phyloP scores from a whole-genome alignment of 2,113 vertebrate genomes.

The Cavia porcellus region DNA sequence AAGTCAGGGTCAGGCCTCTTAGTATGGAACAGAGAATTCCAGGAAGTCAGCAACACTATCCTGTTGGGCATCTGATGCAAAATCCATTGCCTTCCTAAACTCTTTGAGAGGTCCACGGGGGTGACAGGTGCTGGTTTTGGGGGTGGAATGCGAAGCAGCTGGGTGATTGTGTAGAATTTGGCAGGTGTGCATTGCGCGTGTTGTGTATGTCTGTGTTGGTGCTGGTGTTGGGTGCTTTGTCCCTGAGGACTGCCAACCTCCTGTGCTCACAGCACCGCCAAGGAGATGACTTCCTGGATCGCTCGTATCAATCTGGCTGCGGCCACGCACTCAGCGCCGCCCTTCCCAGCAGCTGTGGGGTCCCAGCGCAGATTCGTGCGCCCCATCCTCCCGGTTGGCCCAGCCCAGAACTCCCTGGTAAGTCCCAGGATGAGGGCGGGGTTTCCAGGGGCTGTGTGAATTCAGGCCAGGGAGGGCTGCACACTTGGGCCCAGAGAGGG shows the following conservation, averaged over 20 bases:
- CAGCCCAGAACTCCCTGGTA: constrained; percentile 90
- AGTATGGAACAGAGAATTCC: not conserved
- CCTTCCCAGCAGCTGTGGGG: constrained; percentile 94
- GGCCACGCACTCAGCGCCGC: constrained; percentile 93
- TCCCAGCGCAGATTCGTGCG: constrained; percentile 93
- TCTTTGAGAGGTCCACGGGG: not conserved
- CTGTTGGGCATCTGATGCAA: not conserved
- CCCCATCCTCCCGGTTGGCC: constrained; percentile 91
- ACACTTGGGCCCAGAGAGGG: not conserved
- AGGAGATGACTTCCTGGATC: constrained; percentile 96
- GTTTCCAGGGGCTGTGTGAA: too few species aligned
- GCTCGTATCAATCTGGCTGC: constrained; percentile 93
- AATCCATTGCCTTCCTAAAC: not conserved
- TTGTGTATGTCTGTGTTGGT: not conserved
- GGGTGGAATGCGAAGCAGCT: not conserved
- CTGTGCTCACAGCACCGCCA: constrained; percentile 86
- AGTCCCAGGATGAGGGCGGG: not conserved
- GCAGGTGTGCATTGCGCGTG: not conserved
- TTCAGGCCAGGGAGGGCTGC: rapidly evolving
- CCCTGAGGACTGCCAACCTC: not conserved
- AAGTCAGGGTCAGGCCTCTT: not conserved
- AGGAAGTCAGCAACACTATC: not conserved
- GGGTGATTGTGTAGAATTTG: not conserved
- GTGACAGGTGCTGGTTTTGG: not conserved
- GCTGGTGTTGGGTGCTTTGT: not conserved